Percentiles rank a stretch among this genome's conserved stretches.
phyloP scores from a whole-genome alignment of 2,113 vertebrate species.

The Petaurus breviceps region DNA sequence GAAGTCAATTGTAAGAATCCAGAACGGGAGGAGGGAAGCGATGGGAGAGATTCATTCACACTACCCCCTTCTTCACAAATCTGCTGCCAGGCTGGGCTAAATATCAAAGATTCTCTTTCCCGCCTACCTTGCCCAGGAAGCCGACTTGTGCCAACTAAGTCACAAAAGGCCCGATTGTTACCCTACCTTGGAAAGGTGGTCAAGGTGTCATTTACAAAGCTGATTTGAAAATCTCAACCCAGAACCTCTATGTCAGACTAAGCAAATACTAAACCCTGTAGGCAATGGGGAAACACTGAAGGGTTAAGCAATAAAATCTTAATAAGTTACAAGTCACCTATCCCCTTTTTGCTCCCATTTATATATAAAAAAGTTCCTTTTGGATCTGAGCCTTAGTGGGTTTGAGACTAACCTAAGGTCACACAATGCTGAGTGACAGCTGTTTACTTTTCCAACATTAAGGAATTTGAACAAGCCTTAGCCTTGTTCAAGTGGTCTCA shows the following conservation, averaged over 20 bases:
- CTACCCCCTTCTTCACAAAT: neutral
- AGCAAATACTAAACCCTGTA: neutral
- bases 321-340: neutral
- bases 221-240: neutral
- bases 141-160: neutral
- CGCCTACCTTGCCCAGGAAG: neutral
- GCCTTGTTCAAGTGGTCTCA: neutral
- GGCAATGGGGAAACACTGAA: neutral
- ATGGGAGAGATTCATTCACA: neutral
- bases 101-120: neutral
- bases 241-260: conserved; percentile 5
- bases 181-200: neutral
- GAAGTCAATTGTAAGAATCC: neutral
- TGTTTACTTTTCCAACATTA: neutral
- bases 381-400: neutral
- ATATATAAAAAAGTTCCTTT: neutral
- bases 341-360: neutral
- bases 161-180: neutral
- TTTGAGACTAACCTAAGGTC: neutral
- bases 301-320: neutral
- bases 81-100: neutral
- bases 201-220: neutral
- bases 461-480: neutral
- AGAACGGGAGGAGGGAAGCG: neutral
- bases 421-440: neutral